These are phyloP conservation scores for Luffia ferchaultella DNA, from an alignment of 2,888 invertebrate genomes.

Conservation along the genomic window DNA sequence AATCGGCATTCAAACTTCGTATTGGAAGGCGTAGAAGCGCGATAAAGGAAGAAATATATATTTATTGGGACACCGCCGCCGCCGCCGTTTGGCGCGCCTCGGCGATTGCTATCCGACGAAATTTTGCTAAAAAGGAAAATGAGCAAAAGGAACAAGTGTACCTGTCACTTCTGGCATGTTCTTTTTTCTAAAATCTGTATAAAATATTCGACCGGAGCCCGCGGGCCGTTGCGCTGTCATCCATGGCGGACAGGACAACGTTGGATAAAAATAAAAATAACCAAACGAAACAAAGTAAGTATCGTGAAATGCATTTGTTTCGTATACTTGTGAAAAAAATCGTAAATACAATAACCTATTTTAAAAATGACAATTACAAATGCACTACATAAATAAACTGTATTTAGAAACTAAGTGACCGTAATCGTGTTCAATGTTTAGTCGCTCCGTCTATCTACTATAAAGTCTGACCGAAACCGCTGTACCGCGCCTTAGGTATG, in stretches of 20 bases:
- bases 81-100: constrained; percentile 33
- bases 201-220: constrained; percentile 56
- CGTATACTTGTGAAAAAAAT: too few relatives aligned
- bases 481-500: too few relatives aligned
- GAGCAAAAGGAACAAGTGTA: constrained; percentile 58
- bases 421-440: too few relatives aligned
- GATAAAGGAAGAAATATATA: constrained; percentile 48
- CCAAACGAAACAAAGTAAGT: not conserved
- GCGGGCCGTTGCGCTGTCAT: constrained; percentile 29
- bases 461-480: too few relatives aligned
- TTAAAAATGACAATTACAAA: too few relatives aligned
- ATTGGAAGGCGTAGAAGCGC: constrained; percentile 44
- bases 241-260: constrained; percentile 11
- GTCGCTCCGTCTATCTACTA: too few relatives aligned
- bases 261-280: not conserved
- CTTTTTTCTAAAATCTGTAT: constrained; percentile 65
- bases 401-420: too few relatives aligned
- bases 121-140: constrained; percentile 50
- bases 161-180: constrained; percentile 59
- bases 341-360: too few relatives aligned
- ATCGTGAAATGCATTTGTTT: too few relatives aligned
- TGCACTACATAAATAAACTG: too few relatives aligned
- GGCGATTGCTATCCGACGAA: constrained; percentile 54
- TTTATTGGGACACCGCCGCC: constrained; percentile 42
- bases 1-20: constrained; percentile 43